Percentiles rank a stretch among this genome's conserved stretches.
These are phyloP conservation scores for Monarcha castaneiventris DNA, from an alignment of 2,113 vertebrate species.

Conservation along the genomic window DNA sequence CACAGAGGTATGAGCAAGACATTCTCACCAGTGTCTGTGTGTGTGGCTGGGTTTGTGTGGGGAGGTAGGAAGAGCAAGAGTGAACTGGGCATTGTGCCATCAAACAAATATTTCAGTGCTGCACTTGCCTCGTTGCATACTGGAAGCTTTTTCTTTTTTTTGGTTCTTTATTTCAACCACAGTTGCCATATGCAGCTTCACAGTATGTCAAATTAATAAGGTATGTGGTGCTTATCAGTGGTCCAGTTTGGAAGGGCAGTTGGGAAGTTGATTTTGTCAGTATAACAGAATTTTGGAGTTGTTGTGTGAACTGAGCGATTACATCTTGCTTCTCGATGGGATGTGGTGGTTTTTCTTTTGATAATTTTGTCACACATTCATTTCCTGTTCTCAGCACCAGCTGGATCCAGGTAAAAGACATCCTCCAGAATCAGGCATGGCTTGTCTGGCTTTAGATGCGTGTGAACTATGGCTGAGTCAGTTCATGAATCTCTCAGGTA, in stretches of 20 bases:
- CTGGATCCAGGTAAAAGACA: neutral
- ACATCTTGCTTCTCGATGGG: neutral
- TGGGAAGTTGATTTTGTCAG: neutral
- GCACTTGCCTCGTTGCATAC: neutral
- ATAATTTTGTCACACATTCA: rapidly evolving
- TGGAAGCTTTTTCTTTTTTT: neutral
- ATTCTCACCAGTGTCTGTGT: neutral
- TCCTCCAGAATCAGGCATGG: neutral
- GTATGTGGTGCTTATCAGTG: neutral
- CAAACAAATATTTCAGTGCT: neutral
- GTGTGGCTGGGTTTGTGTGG: neutral
- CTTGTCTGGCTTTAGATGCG: neutral
- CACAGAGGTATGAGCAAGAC: neutral
- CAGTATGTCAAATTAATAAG: neutral
- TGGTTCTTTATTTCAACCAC: neutral
- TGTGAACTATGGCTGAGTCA: neutral
- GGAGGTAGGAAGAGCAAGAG: neutral
- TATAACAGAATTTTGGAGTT: neutral
- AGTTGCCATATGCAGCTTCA: neutral
- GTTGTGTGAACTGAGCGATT: neutral
- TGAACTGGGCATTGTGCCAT: neutral
- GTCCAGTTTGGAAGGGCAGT: neutral
- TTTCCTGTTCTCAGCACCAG: neutral
- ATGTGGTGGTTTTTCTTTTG: neutral
- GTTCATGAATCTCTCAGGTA: too few relatives aligned